These are phyloP conservation scores for Arremon aurantiirostris DNA, from an alignment of 2,797 vertebrate genomes.

Conservation along the genomic window DNA sequence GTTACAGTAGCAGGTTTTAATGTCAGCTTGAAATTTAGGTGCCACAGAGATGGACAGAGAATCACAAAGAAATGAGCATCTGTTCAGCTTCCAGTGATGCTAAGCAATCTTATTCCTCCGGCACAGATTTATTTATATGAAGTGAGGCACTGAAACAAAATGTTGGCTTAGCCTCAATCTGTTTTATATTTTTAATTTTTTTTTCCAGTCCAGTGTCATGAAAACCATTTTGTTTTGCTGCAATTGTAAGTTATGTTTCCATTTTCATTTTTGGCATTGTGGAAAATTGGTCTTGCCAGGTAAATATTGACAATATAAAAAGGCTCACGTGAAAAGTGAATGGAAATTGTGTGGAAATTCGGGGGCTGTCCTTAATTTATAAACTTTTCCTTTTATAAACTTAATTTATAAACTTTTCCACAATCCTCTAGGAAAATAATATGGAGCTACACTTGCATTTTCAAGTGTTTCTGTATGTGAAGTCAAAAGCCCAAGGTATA, in stretches of 20 bases:
- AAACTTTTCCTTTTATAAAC: background rate
- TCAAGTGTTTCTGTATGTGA: background rate
- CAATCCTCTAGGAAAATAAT: background rate
- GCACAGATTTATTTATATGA: conserved; percentile 28
- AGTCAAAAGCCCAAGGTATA: background rate
- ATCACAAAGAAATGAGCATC: conserved; percentile 29
- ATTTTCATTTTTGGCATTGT: background rate
- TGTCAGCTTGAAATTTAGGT: background rate
- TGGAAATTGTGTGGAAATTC: background rate
- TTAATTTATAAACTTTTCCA: background rate
- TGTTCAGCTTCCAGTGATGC: conserved; percentile 25
- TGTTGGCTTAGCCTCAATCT: background rate
- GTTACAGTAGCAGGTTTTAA: background rate
- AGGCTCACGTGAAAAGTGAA: background rate
- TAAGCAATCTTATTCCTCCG: conserved; percentile 25
- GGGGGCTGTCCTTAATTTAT: background rate
- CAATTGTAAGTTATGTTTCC: background rate
- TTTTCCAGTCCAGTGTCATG: background rate
- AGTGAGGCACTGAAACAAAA: conserved; percentile 30
- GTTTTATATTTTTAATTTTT: background rate
- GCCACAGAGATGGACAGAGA: background rate
- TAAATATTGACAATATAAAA: background rate
- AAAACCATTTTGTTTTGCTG: conserved; percentile 1
- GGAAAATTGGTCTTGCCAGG: background rate
- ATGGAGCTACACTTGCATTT: background rate